Evolutionary conservation across 1,140 invertebrate genomes (phyloP).

Genomic region (Himalopsyche phryganea): DNA sequence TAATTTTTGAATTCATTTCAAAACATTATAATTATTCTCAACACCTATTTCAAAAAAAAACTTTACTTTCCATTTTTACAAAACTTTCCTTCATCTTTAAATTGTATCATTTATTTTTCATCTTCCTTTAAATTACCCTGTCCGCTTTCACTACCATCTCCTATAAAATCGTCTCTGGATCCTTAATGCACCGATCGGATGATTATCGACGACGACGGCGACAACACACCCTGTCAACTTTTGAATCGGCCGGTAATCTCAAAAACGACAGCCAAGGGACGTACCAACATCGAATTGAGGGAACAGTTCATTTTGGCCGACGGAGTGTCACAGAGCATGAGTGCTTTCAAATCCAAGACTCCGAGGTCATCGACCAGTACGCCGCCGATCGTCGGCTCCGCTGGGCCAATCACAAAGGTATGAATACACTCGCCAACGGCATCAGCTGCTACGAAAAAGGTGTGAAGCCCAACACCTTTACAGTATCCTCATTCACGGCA

Average conservation of each 20-base stretch:
- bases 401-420: slow-evolving; percentile 94
- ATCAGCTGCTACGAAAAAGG: no score
- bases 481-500: no score
- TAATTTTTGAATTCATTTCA: no score
- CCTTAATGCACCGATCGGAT: no score
- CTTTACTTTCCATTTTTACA: background rate
- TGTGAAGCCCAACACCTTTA: no score
- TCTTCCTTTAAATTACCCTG: slow-evolving; percentile 2
- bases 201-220: background rate
- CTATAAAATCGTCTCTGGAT: no score
- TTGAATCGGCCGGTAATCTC: background rate
- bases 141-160: no score
- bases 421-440: slow-evolving; percentile 23
- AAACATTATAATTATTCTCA: no score
- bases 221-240: background rate
- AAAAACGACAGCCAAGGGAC: slow-evolving; percentile 84
- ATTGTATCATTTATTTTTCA: background rate
- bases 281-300: slow-evolving; percentile 97
- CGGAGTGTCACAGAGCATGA: slow-evolving; percentile 96
- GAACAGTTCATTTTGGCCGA: slow-evolving; percentile 98
- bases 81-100: no score
- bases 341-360: slow-evolving; percentile 88
- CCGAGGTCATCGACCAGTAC: slow-evolving; percentile 74
- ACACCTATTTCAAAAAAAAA: no score
- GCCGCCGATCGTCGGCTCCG: slow-evolving; percentile 56